phyloP scores from a whole-genome alignment of 1,140 invertebrate genomes.

The Meloidogyne exigua region DNA sequence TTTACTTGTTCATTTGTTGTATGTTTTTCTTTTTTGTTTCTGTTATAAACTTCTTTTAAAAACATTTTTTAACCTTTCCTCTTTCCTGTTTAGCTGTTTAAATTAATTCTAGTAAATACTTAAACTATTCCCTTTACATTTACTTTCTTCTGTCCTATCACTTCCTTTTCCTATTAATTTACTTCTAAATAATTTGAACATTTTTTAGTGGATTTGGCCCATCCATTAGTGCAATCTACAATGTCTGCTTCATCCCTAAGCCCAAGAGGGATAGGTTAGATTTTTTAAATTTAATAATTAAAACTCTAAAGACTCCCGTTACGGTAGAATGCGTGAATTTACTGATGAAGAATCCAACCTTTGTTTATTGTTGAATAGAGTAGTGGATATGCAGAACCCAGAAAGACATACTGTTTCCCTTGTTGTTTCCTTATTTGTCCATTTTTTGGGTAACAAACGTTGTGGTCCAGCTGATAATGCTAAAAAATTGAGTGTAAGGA shows the following conservation, averaged over 20 bases:
- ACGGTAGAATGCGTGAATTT: constrained; percentile 65
- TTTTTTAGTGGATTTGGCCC: not conserved
- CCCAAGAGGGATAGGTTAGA: not conserved
- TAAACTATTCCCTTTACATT: not conserved
- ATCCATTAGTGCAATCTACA: not conserved
- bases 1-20: too few relatives aligned
- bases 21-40: too few relatives aligned
- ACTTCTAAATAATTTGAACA: not conserved
- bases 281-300: not conserved
- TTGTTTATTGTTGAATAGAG: constrained; percentile 69
- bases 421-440: constrained; percentile 91
- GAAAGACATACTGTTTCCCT: constrained; percentile 81
- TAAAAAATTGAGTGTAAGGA: constrained; percentile 68
- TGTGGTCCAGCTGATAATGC: constrained; percentile 68
- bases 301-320: constrained; percentile 13
- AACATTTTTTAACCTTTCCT: too few relatives aligned
- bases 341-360: constrained; percentile 69
- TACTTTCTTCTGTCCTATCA: not conserved
- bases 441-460: constrained; percentile 68
- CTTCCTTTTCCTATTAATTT: not conserved
- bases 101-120: too few relatives aligned
- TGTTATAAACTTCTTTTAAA: too few relatives aligned
- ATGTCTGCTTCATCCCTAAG: not conserved
- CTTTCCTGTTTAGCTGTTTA: too few relatives aligned
- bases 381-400: constrained; percentile 87